These are phyloP conservation scores for Mionectes olivaceus DNA, from an alignment of 2,797 vertebrate genomes.

Conservation along the genomic window DNA sequence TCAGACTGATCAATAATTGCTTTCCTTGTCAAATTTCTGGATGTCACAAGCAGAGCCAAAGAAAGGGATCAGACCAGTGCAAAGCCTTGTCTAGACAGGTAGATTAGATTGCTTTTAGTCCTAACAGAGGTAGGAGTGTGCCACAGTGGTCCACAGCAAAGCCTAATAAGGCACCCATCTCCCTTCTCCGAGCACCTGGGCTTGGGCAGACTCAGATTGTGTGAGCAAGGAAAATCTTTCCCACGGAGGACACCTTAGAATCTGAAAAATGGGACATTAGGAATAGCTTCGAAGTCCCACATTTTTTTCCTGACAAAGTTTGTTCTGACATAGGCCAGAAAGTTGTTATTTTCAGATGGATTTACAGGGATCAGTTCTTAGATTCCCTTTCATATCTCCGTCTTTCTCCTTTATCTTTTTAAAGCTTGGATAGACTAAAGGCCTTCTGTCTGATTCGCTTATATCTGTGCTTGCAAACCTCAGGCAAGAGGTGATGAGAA, in stretches of 20 bases:
- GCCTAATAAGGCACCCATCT: neutral
- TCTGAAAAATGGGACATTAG: neutral
- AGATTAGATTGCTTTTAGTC: conserved; percentile 68
- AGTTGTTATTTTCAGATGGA: conserved; percentile 60
- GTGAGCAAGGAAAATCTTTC: neutral
- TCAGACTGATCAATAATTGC: conserved; percentile 61
- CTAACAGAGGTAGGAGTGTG: neutral
- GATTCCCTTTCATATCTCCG: conserved; percentile 51
- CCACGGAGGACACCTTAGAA: neutral
- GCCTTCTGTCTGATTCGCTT: conserved; percentile 33
- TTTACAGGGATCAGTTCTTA: conserved; percentile 50
- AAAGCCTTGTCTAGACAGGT: conserved; percentile 69
- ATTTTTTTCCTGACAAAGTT: conserved; percentile 9
- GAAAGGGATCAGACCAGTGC: conserved; percentile 59
- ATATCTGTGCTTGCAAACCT: neutral
- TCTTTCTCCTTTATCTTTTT: conserved; percentile 55
- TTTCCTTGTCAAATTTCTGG: conserved; percentile 73
- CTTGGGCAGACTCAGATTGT: neutral
- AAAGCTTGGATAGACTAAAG: conserved; percentile 53
- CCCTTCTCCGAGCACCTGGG: neutral
- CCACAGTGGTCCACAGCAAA: neutral
- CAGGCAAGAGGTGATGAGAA: neutral
- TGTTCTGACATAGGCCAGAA: conserved; percentile 29
- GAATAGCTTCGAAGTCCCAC: neutral
- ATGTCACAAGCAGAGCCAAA: conserved; percentile 55